A percentile compares a stretch with the other conserved stretches of the same genome.
Evolutionary conservation across 2,888 invertebrate genomes (phyloP).

Genomic region (Apamea anceps): DNA sequence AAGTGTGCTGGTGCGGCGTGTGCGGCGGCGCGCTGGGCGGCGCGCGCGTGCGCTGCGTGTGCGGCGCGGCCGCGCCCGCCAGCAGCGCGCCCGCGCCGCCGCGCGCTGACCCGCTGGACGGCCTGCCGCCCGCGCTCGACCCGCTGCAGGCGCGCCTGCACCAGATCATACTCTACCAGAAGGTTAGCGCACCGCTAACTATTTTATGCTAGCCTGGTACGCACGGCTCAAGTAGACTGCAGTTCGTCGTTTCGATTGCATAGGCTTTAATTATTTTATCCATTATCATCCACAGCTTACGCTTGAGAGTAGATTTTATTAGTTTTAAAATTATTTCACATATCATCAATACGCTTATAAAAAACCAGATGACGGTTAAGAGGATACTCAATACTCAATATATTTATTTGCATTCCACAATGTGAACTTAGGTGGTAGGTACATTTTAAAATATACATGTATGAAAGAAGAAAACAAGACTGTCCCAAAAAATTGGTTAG

Average conservation of each 20-base stretch:
- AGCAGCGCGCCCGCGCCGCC: slow-evolving; percentile 63
- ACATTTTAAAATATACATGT: too few species aligned
- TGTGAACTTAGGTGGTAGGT: too few species aligned
- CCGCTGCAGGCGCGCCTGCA: slow-evolving; percentile 94
- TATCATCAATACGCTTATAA: background rate
- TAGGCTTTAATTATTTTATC: background rate
- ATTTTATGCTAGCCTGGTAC: slow-evolving; percentile 26
- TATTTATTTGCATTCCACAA: too few species aligned
- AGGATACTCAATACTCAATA: too few species aligned
- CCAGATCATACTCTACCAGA: slow-evolving; percentile 95
- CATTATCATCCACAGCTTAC: background rate
- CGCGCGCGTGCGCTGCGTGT: slow-evolving; percentile 68
- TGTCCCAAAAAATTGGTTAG: background rate
- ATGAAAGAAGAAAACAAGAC: background rate
- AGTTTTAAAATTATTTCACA: background rate
- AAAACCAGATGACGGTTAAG: too few species aligned
- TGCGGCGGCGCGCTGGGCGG: slow-evolving; percentile 62
- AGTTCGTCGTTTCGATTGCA: background rate
- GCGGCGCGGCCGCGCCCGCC: slow-evolving; percentile 67
- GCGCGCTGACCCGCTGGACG: slow-evolving; percentile 92
- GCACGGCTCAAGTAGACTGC: background rate
- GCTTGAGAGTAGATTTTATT: background rate
- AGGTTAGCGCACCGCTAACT: slow-evolving; percentile 85
- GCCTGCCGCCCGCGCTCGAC: slow-evolving; percentile 93
- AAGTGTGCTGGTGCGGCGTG: slow-evolving; percentile 69